Evolutionary conservation across 1,140 invertebrate genomes (phyloP), one percentile per base, ranked within the genome.

Genomic region (Augochlora pura): DNA sequence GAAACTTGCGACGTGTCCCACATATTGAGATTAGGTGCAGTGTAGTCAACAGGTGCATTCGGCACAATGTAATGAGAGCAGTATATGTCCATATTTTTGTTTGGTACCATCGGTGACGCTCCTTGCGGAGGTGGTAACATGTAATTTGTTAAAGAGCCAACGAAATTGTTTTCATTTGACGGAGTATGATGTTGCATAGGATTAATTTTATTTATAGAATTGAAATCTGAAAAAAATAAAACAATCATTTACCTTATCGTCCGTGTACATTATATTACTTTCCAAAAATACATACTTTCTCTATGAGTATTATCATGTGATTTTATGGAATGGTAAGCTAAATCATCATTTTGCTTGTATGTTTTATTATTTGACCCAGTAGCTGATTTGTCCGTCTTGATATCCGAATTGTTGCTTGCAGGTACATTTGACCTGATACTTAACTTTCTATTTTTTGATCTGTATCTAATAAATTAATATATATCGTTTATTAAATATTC

Each of bases 371-470:
- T 82, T 0, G 81, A 64, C 39, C 86, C 66, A 60, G 83, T 80
- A 12, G 86, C 62, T 8, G 70, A 67, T 83, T 90, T 92, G 18
- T 90, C 90, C 32, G 68, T 85, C 23, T 92, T 92, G 1, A n/a
- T 27, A 64, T 92, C 91, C 0, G 83, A 60, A 66, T 76, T 88
- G 23, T 83, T 86, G 21, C 79, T 88, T 6, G 88, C 39, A 9
- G 90, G 74, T 62, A 84, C 78, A 80, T 78, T 90, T 18, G 90
- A 83, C 72, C 91, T 90, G 39, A 92, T 89, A 65, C 87, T 92
- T 54, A 93, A 88, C 84, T 95, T 95, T 52, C 94, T 88, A 88
- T 93, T 95, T 87, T 95, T 95, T 6, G 94, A 94, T 74, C 94
- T 90, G 83, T 95, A 95, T 81, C 93, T 94, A 74, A 65, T 8